Evolutionary conservation across 2,888 invertebrate genomes (phyloP), one percentile per base, ranked within the genome.

Genomic region (Anodontia alba): DNA sequence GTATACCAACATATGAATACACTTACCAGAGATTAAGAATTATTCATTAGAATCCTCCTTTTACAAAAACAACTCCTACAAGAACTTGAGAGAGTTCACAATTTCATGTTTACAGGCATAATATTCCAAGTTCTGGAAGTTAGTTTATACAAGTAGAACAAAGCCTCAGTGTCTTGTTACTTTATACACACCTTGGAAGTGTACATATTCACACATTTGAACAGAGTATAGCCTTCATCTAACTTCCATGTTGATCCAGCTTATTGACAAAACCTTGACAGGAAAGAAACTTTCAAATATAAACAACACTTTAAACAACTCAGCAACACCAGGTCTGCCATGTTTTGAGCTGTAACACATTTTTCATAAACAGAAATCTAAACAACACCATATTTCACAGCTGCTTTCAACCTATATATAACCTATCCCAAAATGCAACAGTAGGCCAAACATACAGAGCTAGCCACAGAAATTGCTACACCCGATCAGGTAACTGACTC

Each of bases 371-470:
- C 62, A 62, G 62, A 62, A 62, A 62, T 62, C 62, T 62, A 62
- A 62, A 62, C 62, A 62, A 62, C 31, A 33, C 62, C 23, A 33
- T 33, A 62, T 33, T 23, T 62, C 62, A 62, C 66, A 73, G 75
- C 73, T 80, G 67, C 69, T 82, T 46, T 46, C 46, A 79, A 78
- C 75, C 75, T 54, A 75, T n/a, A n/a, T n/a, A 75, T 42, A 42
- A 69, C 75, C 69, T 72, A 80, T 80, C 85, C 85, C 85, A 85
- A 57, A 80, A 80, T 82, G 79, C 85, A 78, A 76, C 43, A 75
- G 69, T 80, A 76, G 78, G 75, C 79, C 78, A 81, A 78, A 78
- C 75, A 82, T 62, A 72, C 75, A 73, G 75, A 79, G 80, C 80
- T 76, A 76, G 78, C 80, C 78, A 42, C 68, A 72, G 72, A 62